Base-by-base conservation (phyloP, 2,888 invertebrate species). In the Lordiphosa andalusiaca region DNA sequence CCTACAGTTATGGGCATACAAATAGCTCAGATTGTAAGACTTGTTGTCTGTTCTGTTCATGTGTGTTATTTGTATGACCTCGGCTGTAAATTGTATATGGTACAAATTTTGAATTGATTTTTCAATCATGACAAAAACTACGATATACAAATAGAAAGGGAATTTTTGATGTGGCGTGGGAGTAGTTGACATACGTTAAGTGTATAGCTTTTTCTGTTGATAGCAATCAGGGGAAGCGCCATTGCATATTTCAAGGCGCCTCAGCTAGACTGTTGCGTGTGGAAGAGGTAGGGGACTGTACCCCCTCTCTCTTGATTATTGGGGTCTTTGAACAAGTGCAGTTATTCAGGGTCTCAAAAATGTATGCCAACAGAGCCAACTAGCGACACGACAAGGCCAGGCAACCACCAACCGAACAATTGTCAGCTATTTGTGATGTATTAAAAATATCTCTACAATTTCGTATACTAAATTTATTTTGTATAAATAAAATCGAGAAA, bases 391-490 rank as follows among this genome's bases (percentile, higher is more conserved):
- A 62, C 83, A 77, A 85, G 85, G 76, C 69, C 68, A 74, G 23
- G 40, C 50, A 63, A 54, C 44, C 69, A 52, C 46, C 50, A 63
- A 54, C 39, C 69, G 52, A 70, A 68, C 59, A 78, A 82, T 83
- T 84, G 76, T 84, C 85, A 82, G 84, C 85, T 78, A 58, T 55
- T 73, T 73, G 63, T 47, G 13, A 30, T 23, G 35, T 12, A 41
- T 21, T 30, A 40, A 35, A 46, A 39, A 42, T 21, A 30, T 37
- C 33, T 30, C 21, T 12, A 9, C 7, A 40, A 30, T 25, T 47
- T 16, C 33, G 39, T 41, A 48, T 39, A 38, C 21, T n/a, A 13
- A 52, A 38, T 53, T 59, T 42, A 50, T 13, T 53, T 53, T 46
- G 38, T 44, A 54, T 56, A 61, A 33, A 56, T 53, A 60, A 62